These are phyloP conservation scores for Actinemys pallida DNA, from an alignment of 2,113 vertebrate genomes.

Conservation along the genomic window DNA sequence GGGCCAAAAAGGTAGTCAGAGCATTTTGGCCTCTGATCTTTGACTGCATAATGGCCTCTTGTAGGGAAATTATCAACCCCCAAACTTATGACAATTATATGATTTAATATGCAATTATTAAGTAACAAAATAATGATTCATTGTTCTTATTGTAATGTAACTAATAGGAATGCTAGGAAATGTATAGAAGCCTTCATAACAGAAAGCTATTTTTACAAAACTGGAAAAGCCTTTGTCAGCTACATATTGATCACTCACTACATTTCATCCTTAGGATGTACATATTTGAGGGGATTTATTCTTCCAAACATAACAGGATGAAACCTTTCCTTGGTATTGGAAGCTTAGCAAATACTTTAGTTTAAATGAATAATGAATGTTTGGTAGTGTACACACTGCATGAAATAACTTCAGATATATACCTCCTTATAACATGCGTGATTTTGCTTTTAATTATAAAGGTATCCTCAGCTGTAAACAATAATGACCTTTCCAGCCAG, in stretches of 20 bases:
- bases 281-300: neutral
- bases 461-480: neutral
- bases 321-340: neutral
- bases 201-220: neutral
- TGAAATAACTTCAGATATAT: neutral
- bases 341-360: neutral
- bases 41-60: slow-evolving; percentile 41
- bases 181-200: rapidly evolving
- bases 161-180: neutral
- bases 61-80: slow-evolving; percentile 49
- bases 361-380: neutral
- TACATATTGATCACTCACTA: neutral
- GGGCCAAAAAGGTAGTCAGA: neutral
- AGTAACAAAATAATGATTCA: slow-evolving; percentile 46
- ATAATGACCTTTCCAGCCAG: neutral
- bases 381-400: neutral
- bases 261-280: neutral
- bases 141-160: slow-evolving; percentile 6
- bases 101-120: slow-evolving; percentile 56
- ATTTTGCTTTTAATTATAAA: neutral
- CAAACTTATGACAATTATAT: slow-evolving; percentile 31
- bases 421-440: neutral
- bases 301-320: neutral
- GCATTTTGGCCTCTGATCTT: neutral
- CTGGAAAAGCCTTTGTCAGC: neutral